Base-by-base conservation (phyloP, 1,140 invertebrate genomes). In the Anastrepha obliqua region DNA sequence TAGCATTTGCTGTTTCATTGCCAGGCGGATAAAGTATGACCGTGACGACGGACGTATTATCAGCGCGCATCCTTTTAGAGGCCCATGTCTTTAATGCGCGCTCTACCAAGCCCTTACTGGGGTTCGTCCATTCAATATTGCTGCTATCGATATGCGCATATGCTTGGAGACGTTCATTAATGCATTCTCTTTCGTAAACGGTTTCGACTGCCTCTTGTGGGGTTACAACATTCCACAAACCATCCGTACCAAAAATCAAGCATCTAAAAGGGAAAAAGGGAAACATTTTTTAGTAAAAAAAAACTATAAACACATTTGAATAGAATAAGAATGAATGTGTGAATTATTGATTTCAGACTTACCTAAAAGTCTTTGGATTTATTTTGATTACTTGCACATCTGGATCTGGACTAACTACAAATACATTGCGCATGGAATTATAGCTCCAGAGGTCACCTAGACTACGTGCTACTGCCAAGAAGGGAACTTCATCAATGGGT, bases 381-480 rank as follows among this genome's bases (percentile, higher is more conserved):
- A 99, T 96, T 74, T 96, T 94, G 85, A 98, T 94, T 0, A 98
- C 98, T 90, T 96, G 95, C 5, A 99, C 97, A 94, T 99, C 98
- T 3, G 99, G 99, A 93, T 98, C 98, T 0, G 99, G 99, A n/a
- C 98, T 98, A 3, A 99, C 98, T 13, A 99, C 96, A 94, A 99
- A 99, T 92, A 97, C 96, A 92, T 98, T 96, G 89, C 96, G 95
- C 74, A 96, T 95, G 0, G 97, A 97, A 94, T 99, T 99, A 91
- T 98, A 99, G 91, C 98, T 99, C 98, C 98, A 99, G 2, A 99
- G 94, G 94, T 99, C 98, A 88, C 98, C 98, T 88, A 99, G 94
- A 51, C 98, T 98, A 89, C 98, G 95, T 11, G 98, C 98, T 51
- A 99, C 98, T 65, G 98, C 98, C 81, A 99, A 94, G 93, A 99